Evolutionary conservation across 2,888 invertebrate genomes (phyloP).

Genomic region (Thalpophila matura): DNA sequence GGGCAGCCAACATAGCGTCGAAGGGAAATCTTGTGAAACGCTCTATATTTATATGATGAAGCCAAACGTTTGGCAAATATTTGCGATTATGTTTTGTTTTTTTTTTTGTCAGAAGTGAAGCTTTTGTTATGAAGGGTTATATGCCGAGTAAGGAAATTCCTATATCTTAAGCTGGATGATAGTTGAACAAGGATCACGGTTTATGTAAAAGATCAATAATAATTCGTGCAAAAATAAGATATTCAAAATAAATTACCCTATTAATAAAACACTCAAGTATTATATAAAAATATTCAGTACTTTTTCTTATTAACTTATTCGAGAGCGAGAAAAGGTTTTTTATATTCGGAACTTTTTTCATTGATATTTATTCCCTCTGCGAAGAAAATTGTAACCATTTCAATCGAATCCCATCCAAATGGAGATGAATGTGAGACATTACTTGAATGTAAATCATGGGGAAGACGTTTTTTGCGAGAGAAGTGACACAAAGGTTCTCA

Average conservation of each 20-base stretch:
- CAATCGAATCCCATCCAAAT: slow-evolving; percentile 50
- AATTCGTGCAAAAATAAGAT: not conserved
- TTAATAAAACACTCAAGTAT: slow-evolving; percentile 29
- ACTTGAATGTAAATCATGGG: slow-evolving; percentile 43
- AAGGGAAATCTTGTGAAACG: too few relatives aligned
- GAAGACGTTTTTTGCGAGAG: not conserved
- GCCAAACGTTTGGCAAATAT: too few relatives aligned
- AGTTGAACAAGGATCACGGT: not conserved
- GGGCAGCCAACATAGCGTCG: too few relatives aligned
- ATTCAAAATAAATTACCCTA: slow-evolving; percentile 15
- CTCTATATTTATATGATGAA: too few relatives aligned
- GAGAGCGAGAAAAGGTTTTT: slow-evolving; percentile 3
- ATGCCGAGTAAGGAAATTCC: too few relatives aligned
- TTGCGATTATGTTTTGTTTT: too few relatives aligned
- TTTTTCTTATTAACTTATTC: slow-evolving; percentile 30
- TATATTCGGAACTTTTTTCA: slow-evolving; percentile 37
- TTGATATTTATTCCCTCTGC: slow-evolving; percentile 47
- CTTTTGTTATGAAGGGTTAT: too few relatives aligned
- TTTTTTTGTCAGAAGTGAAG: too few relatives aligned
- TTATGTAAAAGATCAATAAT: not conserved
- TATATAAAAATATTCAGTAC: slow-evolving; percentile 21
- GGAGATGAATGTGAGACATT: slow-evolving; percentile 57
- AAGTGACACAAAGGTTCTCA: slow-evolving; percentile 27
- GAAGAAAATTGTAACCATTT: slow-evolving; percentile 47
- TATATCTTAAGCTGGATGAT: slow-evolving; percentile 1